phyloP scores from a whole-genome alignment of 2,797 vertebrate species.

The Gallinago solitaria region DNA sequence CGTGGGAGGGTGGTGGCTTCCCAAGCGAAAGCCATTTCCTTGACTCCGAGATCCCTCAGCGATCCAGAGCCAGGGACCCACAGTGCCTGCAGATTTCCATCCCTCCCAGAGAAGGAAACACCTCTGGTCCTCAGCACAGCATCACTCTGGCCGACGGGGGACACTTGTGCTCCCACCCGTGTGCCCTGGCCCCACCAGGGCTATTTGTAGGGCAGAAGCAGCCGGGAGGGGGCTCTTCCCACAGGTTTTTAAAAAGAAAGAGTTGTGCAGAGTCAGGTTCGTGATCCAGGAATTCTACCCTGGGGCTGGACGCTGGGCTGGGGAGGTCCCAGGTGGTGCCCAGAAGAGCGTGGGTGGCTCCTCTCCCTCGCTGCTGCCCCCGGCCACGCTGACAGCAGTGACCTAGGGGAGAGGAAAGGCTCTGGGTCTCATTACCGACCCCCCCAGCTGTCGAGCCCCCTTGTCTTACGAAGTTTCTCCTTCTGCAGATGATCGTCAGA shows the following conservation, averaged over 20 bases:
- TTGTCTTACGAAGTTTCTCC: too few species aligned
- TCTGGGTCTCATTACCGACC: too few species aligned
- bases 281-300: background rate
- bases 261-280: background rate
- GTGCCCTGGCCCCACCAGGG: background rate
- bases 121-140: background rate
- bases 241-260: constrained; percentile 10
- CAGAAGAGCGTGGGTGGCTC: background rate
- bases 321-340: background rate
- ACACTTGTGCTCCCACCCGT: background rate
- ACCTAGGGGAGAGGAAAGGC: too few species aligned
- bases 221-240: background rate
- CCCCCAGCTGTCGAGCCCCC: too few species aligned
- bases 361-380: constrained; percentile 9
- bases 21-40: background rate
- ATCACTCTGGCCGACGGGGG: background rate
- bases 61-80: background rate
- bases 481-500: too few species aligned
- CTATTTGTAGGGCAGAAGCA: background rate
- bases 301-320: background rate
- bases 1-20: too few species aligned
- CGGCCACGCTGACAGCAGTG: constrained; percentile 10
- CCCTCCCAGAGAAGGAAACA: background rate
- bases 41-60: background rate
- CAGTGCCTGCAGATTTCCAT: background rate